These are phyloP conservation scores for Julus scandinavius DNA, from an alignment of 2,888 invertebrate species.

Conservation along the genomic window DNA sequence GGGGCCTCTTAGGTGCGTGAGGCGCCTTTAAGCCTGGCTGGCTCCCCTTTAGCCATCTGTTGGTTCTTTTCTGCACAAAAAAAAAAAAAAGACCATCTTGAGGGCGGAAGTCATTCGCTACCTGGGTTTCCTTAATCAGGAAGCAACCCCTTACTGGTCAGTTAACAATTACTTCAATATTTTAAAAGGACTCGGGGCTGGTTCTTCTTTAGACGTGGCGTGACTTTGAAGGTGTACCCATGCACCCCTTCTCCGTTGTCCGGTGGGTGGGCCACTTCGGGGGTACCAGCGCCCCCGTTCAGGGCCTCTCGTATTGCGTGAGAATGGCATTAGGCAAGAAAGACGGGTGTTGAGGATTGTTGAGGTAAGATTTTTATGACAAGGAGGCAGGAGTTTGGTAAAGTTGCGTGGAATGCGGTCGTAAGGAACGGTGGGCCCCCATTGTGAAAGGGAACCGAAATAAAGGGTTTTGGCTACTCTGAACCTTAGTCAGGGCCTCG, in stretches of 20 bases:
- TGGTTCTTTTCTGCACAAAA: not conserved
- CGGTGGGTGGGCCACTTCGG: too few species aligned
- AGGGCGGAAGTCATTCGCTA: constrained; percentile 1
- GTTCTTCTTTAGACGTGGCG: not conserved
- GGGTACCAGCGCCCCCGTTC: not conserved
- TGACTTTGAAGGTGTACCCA: too few species aligned
- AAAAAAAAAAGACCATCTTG: not conserved
- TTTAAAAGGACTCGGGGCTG: not conserved
- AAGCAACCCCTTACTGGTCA: not conserved
- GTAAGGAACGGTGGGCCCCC: not conserved
- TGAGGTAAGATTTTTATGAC: not conserved
- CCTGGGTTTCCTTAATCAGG: not conserved
- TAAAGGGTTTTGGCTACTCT: not conserved
- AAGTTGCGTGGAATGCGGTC: not conserved
- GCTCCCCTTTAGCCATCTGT: too few species aligned
- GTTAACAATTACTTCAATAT: not conserved
- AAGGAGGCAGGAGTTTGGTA: not conserved
- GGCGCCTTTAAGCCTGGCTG: not conserved
- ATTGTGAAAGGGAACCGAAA: not conserved
- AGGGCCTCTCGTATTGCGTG: not conserved
- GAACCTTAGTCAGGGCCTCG: too few species aligned
- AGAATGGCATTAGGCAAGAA: too few species aligned
- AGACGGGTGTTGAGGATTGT: not conserved
- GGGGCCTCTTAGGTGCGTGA: not conserved
- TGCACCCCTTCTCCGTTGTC: too few species aligned